A percentile compares a stretch with the other conserved stretches of the same genome.
Evolutionary conservation across 2,888 invertebrate species (phyloP).

Genomic region (Eupithecia subumbrata): DNA sequence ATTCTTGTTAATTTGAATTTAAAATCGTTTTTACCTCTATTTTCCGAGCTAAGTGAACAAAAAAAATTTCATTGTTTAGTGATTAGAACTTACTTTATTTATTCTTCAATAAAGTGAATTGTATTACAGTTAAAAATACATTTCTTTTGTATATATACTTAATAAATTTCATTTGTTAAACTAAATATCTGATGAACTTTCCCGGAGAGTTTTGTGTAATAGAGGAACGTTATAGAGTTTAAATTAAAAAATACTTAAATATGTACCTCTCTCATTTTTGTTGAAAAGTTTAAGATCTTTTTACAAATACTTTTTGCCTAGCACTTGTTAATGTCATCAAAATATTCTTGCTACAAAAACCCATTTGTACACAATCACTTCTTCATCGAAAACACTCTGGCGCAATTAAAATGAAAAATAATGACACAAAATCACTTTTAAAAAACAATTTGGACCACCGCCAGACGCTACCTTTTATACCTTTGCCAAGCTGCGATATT

Average conservation of each 20-base stretch:
- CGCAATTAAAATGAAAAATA: constrained; percentile 29
- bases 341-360: neutral
- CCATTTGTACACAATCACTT: neutral
- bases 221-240: too few species aligned
- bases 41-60: neutral
- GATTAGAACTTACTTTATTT: neutral
- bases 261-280: too few species aligned
- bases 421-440: constrained; percentile 31
- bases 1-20: neutral
- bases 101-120: neutral
- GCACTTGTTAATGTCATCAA: neutral
- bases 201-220: too few species aligned
- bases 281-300: neutral
- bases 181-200: too few species aligned
- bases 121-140: too few species aligned
- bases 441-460: constrained; percentile 29
- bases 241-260: too few species aligned
- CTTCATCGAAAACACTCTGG: constrained; percentile 13
- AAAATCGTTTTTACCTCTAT: neutral
- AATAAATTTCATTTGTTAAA: too few species aligned
- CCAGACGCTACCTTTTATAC: constrained; percentile 26
- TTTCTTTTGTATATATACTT: too few species aligned
- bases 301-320: neutral
- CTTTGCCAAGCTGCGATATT: constrained; percentile 26
- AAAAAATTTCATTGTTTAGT: neutral